These are phyloP conservation scores for Drosophila emarginata DNA, from an alignment of 2,888 invertebrate species.

Conservation along the genomic window DNA sequence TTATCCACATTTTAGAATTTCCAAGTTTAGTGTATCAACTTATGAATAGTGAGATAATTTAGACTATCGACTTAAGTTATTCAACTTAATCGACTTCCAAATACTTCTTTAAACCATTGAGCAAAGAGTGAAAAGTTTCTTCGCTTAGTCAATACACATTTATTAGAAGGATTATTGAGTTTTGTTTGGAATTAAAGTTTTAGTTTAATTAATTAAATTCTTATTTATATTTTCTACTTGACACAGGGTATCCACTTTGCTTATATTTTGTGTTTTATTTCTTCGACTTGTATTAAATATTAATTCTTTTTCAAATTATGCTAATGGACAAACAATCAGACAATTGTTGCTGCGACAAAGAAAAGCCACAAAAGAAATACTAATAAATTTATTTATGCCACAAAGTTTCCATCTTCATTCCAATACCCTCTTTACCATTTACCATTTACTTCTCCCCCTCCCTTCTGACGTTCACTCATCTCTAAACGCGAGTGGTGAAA, in stretches of 20 bases:
- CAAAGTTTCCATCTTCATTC: conserved; percentile 27
- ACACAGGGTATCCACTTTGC: background rate
- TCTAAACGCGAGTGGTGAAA: conserved; percentile 45
- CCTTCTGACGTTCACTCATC: conserved; percentile 11
- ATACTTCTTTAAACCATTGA: too few relatives aligned
- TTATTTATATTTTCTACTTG: too few relatives aligned
- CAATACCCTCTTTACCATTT: background rate
- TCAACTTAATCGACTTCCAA: too few relatives aligned
- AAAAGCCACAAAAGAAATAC: conserved; percentile 35
- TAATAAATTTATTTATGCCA: conserved; percentile 49
- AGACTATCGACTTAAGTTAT: too few relatives aligned
- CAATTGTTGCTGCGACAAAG: conserved; percentile 46
- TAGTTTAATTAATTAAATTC: too few relatives aligned
- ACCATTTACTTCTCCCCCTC: background rate
- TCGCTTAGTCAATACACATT: too few relatives aligned
- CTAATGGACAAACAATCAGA: conserved; percentile 35
- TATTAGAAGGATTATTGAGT: too few relatives aligned
- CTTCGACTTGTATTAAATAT: background rate
- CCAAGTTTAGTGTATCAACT: too few relatives aligned
- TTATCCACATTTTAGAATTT: too few relatives aligned
- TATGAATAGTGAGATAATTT: too few relatives aligned
- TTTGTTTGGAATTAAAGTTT: too few relatives aligned
- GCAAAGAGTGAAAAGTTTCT: too few relatives aligned
- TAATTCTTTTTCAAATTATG: conserved; percentile 28
- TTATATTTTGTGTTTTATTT: background rate